Evolutionary conservation across 2,888 invertebrate genomes (phyloP), one percentile per base, ranked within the genome.

Genomic region (Hirtodrosophila trivittata): DNA sequence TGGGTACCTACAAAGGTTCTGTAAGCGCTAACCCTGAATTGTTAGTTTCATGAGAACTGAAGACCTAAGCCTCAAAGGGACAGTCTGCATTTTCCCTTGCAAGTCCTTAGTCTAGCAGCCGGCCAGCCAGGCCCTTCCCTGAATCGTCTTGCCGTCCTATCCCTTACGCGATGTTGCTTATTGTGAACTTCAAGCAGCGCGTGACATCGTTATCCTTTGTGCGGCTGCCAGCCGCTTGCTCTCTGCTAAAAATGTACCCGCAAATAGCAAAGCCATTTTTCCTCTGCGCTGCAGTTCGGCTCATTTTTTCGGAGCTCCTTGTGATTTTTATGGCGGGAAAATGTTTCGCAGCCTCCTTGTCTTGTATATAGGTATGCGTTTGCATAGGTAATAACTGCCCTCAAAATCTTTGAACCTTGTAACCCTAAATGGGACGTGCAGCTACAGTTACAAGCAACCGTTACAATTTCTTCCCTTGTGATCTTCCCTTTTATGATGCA

Each of bases 171-270:
- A 47, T 43, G 38, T 32, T 35, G 49, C 43, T 47, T 56, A 54
- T 69, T 72, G 72, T 75, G 41, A 52, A 47, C 46, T 62, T 72
- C 77, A 81, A 78, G 58, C 87, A 73, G 87, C 87, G 77, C 77
- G 87, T 78, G 77, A 86, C 77, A 78, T 77, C 63, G 84, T 80
- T 84, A 67, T 66, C 85, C 85, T 72, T 86, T 86, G 74, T 81
- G 26, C 18, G 26, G 25, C 18, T 37, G 30, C 26, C 43, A 39
- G 45, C 6, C 33, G 33, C 33, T 55, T 43, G 57, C 51, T 32
- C 18, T 47, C 49, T 51, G 50, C 58, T 32, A 39, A 13, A 45
- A 45, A 30, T 60, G 37, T 62, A 47, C 18, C 25, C 45, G 39
- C 10, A 26, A 51, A 12, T 10, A 13, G 84, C 57, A 66, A 37